Conservation (phyloP, 2,888 invertebrate species). For the Chymomyza procnemis region DNA sequence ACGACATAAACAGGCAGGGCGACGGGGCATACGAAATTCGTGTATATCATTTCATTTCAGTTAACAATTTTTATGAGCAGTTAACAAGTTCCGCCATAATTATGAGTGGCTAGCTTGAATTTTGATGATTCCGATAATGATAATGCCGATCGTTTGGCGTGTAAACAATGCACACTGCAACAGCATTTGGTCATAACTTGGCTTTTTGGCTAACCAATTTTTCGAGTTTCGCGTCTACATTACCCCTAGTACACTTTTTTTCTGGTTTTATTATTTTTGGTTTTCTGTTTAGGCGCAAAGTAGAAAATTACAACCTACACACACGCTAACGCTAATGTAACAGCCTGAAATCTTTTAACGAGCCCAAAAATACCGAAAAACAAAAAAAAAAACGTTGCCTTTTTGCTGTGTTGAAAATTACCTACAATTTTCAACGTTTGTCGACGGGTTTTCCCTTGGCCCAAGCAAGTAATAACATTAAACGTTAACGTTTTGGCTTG, state of each 20-base stretch:
- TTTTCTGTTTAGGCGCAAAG: slow-evolving; percentile 61
- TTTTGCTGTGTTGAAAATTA: slow-evolving; percentile 1
- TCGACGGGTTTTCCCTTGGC: slow-evolving; percentile 37
- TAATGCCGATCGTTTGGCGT: slow-evolving; percentile 15
- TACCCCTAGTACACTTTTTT: too few species aligned
- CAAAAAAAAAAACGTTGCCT: neutral
- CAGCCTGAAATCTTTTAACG: slow-evolving; percentile 9
- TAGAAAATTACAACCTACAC: slow-evolving; percentile 71
- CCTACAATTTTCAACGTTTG: slow-evolving; percentile 9
- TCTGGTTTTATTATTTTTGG: slow-evolving; percentile 27
- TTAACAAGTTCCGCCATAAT: slow-evolving; percentile 49
- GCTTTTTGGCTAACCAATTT: neutral
- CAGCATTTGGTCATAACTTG: neutral
- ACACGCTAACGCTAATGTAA: slow-evolving; percentile 57
- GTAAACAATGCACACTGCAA: slow-evolving; percentile 8
- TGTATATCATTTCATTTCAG: slow-evolving; percentile 45
- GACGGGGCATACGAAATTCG: slow-evolving; percentile 21
- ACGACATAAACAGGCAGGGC: neutral
- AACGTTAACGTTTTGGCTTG: slow-evolving; percentile 20
- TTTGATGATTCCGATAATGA: slow-evolving; percentile 34
- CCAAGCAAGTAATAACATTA: slow-evolving; percentile 44
- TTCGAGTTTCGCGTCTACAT: neutral
- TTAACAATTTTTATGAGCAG: slow-evolving; percentile 45
- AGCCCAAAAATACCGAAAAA: neutral
- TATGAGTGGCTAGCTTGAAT: slow-evolving; percentile 23